Percentiles rank a stretch among this genome's conserved stretches.
Evolutionary conservation across 2,113 vertebrate genomes (phyloP).

Genomic region (Dicerorhinus sumatrensis): DNA sequence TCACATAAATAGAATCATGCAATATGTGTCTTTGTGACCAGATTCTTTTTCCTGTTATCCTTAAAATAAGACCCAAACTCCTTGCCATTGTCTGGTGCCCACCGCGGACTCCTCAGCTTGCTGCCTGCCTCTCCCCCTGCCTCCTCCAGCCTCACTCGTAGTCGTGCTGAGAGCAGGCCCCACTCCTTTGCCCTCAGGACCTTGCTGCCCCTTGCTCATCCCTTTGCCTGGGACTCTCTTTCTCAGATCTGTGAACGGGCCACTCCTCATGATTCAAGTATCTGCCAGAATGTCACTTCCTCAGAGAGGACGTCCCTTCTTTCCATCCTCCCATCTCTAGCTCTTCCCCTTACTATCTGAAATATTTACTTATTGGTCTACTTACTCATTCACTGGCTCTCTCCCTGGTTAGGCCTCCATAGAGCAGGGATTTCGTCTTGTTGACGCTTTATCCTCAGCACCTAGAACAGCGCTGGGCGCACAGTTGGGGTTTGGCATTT

Average conservation of each 20-base stretch:
- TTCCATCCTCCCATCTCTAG: background rate
- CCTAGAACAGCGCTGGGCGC: background rate
- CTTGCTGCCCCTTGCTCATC: background rate
- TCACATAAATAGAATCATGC: background rate
- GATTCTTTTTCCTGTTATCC: slow-evolving; percentile 14
- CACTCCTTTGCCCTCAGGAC: background rate
- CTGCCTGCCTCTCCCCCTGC: background rate
- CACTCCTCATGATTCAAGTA: background rate
- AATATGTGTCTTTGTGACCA: background rate
- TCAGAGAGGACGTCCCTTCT: background rate
- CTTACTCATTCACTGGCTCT: background rate
- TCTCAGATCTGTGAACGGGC: background rate
- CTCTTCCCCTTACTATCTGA: background rate
- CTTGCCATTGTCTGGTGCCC: background rate
- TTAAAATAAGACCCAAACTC: slow-evolving; percentile 21
- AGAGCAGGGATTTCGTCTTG: background rate
- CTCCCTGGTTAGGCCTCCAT: background rate
- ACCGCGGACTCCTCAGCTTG: background rate
- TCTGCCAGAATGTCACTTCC: background rate
- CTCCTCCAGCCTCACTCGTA: background rate
- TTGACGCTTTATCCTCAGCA: background rate
- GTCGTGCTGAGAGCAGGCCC: background rate
- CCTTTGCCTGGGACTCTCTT: background rate
- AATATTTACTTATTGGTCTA: background rate
- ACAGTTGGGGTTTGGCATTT: background rate